Evolutionary conservation across 2,797 vertebrate genomes (phyloP).

Genomic region (Enteromius radiatus): DNA sequence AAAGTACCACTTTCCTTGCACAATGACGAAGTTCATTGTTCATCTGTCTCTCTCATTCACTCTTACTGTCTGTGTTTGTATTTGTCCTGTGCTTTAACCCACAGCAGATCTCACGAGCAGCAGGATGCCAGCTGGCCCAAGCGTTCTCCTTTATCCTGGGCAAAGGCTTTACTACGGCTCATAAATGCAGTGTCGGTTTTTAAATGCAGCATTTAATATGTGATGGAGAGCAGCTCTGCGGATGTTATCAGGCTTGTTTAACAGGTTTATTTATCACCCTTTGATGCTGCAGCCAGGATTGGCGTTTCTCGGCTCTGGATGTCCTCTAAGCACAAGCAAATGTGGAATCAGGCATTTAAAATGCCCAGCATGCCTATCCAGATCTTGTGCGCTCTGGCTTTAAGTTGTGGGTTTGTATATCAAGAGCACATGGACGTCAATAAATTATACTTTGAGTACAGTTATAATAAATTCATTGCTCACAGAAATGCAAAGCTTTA

Average conservation of each 20-base stretch:
- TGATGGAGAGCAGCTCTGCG: conserved; percentile 22
- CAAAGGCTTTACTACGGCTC: conserved; percentile 34
- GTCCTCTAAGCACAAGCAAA: conserved; percentile 48
- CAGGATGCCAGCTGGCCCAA: conserved; percentile 12
- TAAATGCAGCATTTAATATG: conserved; percentile 44
- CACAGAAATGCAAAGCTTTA: not conserved
- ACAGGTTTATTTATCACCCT: conserved; percentile 53
- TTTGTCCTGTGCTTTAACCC: conserved; percentile 23
- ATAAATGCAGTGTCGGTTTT: conserved; percentile 28
- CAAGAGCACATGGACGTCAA: not conserved
- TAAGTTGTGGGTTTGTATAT: not conserved
- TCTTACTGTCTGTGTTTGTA: conserved; percentile 20
- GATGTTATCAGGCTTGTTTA: conserved; percentile 41
- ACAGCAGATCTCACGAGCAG: conserved; percentile 16
- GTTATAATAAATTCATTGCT: not conserved
- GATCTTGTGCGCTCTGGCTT: not conserved
- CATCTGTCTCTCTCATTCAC: conserved; percentile 1
- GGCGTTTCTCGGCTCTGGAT: not conserved
- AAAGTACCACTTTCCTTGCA: not conserved
- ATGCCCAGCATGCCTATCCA: conserved; percentile 1
- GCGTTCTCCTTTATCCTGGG: conserved; percentile 20
- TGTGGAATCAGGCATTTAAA: conserved; percentile 5
- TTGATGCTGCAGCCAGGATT: conserved; percentile 39
- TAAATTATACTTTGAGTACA: conserved; percentile 15
- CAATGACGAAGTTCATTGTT: not conserved